phyloP scores from a whole-genome alignment of 2,888 invertebrate genomes.

The Glyphotaelius pellucidus region DNA sequence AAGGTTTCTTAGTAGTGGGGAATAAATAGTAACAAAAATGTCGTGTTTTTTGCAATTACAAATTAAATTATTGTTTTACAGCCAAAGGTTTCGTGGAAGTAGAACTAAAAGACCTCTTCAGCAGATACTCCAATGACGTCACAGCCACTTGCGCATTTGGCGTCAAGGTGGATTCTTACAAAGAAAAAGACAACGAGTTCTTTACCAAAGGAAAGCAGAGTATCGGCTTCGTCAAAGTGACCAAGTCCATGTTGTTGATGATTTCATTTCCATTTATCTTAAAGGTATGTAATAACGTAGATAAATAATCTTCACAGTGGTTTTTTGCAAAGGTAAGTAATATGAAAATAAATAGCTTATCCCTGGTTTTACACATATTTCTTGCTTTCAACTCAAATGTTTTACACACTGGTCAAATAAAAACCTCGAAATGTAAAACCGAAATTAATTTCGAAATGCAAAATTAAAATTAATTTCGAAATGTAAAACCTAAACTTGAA shows the following conservation, averaged over 20 bases:
- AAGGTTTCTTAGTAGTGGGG: no score
- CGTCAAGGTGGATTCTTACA: conserved; percentile 76
- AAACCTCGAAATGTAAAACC: no score
- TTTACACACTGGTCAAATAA: neutral
- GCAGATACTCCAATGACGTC: conserved; percentile 76
- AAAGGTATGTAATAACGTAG: neutral
- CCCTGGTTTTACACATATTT: neutral
- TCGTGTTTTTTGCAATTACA: neutral
- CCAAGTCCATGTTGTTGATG: neutral
- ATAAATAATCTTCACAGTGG: neutral
- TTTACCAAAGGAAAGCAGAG: conserved; percentile 68
- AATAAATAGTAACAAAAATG: no score
- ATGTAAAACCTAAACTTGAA: neutral
- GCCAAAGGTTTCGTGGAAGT: conserved; percentile 68
- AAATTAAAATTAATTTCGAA: neutral
- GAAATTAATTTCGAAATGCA: no score
- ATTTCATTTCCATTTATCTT: neutral
- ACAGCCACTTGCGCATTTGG: conserved; percentile 77
- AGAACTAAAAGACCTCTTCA: conserved; percentile 73
- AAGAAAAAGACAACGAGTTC: conserved; percentile 76
- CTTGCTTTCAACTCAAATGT: neutral
- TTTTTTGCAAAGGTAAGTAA: neutral
- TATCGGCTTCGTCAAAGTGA: neutral
- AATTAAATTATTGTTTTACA: neutral
- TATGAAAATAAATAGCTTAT: neutral